A percentile compares a stretch with the other conserved stretches of the same genome.
Conservation (phyloP, 2,888 invertebrate species). For the Lordiphosa andalusiaca region DNA sequence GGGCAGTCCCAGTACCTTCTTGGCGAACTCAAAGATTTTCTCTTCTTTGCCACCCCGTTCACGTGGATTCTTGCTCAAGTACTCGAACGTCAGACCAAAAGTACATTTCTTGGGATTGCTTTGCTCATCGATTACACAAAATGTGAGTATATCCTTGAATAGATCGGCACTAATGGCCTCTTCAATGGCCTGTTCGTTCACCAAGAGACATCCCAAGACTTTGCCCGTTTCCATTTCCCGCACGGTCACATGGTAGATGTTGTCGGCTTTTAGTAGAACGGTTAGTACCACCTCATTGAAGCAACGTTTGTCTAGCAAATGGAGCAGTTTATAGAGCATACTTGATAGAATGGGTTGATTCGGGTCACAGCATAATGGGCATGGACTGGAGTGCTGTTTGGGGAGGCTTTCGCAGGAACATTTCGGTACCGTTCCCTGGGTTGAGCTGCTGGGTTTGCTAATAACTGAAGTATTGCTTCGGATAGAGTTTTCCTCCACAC, state of each 20-base stretch:
- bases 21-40: constrained; percentile 28
- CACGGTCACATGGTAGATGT: constrained; percentile 65
- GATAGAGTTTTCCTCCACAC: background rate
- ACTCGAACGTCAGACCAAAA: constrained; percentile 35
- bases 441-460: background rate
- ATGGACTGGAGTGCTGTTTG: constrained; percentile 22
- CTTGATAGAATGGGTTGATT: constrained; percentile 16
- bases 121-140: constrained; percentile 34
- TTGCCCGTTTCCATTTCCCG: constrained; percentile 30
- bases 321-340: constrained; percentile 20
- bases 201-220: constrained; percentile 55
- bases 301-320: constrained; percentile 20
- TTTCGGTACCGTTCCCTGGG: background rate
- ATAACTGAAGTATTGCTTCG: too few relatives aligned
- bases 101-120: constrained; percentile 15
- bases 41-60: background rate
- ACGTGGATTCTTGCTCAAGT: background rate
- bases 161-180: constrained; percentile 38
- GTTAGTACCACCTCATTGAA: constrained; percentile 43
- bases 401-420: background rate
- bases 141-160: constrained; percentile 53
- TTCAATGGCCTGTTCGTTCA: constrained; percentile 50
- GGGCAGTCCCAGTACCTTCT: constrained; percentile 34
- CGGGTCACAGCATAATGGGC: constrained; percentile 35
- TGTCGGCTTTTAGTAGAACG: constrained; percentile 48